Percentiles rank a stretch among this genome's conserved stretches.
Evolutionary conservation across 2,113 vertebrate species (phyloP).

Genomic region (Ictalurus furcatus): DNA sequence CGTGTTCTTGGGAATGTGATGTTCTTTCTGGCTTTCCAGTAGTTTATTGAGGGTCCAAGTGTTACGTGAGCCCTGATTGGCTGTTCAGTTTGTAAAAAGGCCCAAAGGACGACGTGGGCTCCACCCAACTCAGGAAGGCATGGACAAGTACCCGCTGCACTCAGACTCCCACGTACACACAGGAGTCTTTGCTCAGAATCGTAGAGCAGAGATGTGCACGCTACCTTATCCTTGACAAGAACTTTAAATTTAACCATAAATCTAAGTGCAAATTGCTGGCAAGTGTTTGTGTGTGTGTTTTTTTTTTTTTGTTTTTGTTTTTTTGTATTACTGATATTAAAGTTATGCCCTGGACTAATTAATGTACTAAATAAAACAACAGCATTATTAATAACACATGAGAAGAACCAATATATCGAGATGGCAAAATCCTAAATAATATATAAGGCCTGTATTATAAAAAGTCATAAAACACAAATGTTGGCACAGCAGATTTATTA

Average conservation of each 20-base stretch:
- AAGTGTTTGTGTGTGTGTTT: background rate
- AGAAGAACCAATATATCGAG: slow-evolving; percentile 13
- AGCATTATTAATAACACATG: slow-evolving; percentile 35
- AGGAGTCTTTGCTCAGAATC: slow-evolving; percentile 36
- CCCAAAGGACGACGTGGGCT: slow-evolving; percentile 50
- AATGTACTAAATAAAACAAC: slow-evolving; percentile 30
- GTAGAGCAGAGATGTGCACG: background rate
- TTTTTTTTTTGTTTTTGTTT: background rate
- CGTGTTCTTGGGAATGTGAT: no score
- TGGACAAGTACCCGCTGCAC: background rate
- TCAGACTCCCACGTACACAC: background rate
- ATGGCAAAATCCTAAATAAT: slow-evolving; percentile 32
- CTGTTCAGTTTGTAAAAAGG: slow-evolving; percentile 55
- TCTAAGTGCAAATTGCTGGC: background rate
- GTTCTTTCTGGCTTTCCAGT: slow-evolving; percentile 38
- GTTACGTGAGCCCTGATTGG: slow-evolving; percentile 64
- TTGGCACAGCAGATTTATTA: slow-evolving; percentile 24
- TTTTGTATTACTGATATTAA: background rate
- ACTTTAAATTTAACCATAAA: background rate
- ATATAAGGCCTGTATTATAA: slow-evolving; percentile 33
- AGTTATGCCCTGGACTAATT: slow-evolving; percentile 9
- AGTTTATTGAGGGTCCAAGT: slow-evolving; percentile 71
- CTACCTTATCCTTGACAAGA: background rate
- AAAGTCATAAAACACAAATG: slow-evolving; percentile 29
- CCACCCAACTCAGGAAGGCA: slow-evolving; percentile 17